Base-by-base conservation (phyloP, 2,888 invertebrate genomes). In the Tiliacea citrago region DNA sequence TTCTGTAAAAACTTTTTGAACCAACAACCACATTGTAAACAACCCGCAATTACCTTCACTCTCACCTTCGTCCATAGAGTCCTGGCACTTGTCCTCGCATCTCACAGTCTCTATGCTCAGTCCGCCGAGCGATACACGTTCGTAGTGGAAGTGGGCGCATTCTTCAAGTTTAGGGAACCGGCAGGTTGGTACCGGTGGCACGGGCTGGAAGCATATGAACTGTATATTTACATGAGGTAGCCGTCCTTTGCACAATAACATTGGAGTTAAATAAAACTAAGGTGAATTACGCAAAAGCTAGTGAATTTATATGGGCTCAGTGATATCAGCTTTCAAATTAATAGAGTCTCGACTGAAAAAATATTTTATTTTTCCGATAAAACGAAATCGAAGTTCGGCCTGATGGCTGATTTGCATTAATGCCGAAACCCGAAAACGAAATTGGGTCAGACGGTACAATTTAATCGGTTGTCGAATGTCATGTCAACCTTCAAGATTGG, bases 81-180 rank as follows among this genome's bases (percentile, higher is more conserved):
- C 93, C 6, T 85, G 87, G 39, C 88, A 86, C 53, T 88, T 85
- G 4, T 90, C 91, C 53, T 92, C 93, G 88, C 94, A 89, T 72
- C 96, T 92, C 82, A 92, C 91, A 1, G 92, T 89, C 88, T 95
- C 94, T 53, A 98, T 97, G 42, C 95, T 94, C 63, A 98, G 96
- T 0, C 98, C 97, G n/a, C 98, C 98, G 85, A 99, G 97, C 86
- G 99, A 98, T 29, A 99, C 99, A 85, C 98, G 97, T 92, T 99
- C 99, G 95, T 99, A 99, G 95, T 99, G 99, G 95, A 99, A 99
- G 94, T 99, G 99, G 9, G 99, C 99, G 95, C 99, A 99, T 93
- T 99, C 99, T 94, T 99, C 99, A 80, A 99, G 97, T 77, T 96
- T 96, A 0, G 96, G 96, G 84, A 96, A 96, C 0, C 96, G 91